Percentiles rank a stretch among this genome's conserved stretches.
Evolutionary conservation across 2,113 vertebrate genomes (phyloP).

Genomic region (Engraulis encrasicolus): DNA sequence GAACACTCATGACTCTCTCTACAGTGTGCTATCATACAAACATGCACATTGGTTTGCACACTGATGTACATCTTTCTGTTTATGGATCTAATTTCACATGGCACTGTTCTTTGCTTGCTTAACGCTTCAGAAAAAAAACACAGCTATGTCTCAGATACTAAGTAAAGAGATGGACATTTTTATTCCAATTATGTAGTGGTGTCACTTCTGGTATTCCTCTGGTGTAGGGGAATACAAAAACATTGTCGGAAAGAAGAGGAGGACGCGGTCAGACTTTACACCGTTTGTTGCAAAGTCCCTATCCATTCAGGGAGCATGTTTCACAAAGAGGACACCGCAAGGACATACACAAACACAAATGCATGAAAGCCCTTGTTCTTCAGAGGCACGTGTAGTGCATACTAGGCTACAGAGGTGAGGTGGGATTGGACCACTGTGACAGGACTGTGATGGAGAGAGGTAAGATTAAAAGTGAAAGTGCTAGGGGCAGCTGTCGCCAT

Average conservation of each 20-base stretch:
- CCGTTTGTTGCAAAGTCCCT: too few species aligned
- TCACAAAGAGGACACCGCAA: background rate
- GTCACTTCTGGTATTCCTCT: background rate
- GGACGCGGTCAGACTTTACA: background rate
- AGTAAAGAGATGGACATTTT: background rate
- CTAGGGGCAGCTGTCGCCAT: background rate
- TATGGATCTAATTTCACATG: background rate
- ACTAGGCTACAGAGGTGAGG: background rate
- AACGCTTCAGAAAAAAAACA: conserved; percentile 9
- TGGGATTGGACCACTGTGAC: background rate
- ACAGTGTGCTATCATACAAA: conserved; percentile 43
- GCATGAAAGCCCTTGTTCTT: background rate
- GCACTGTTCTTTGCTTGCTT: background rate
- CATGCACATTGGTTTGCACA: conserved; percentile 47
- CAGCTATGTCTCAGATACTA: background rate
- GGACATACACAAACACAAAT: background rate
- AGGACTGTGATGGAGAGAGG: background rate
- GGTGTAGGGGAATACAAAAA: background rate
- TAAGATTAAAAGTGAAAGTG: background rate
- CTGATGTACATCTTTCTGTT: conserved; percentile 39
- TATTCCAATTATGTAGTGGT: too few species aligned
- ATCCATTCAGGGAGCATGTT: background rate
- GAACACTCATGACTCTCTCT: conserved; percentile 27
- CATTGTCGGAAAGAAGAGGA: background rate
- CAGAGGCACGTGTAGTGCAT: background rate